phyloP scores from a whole-genome alignment of 2,113 vertebrate genomes.

The Hypocryptadius cinnamomeus region DNA sequence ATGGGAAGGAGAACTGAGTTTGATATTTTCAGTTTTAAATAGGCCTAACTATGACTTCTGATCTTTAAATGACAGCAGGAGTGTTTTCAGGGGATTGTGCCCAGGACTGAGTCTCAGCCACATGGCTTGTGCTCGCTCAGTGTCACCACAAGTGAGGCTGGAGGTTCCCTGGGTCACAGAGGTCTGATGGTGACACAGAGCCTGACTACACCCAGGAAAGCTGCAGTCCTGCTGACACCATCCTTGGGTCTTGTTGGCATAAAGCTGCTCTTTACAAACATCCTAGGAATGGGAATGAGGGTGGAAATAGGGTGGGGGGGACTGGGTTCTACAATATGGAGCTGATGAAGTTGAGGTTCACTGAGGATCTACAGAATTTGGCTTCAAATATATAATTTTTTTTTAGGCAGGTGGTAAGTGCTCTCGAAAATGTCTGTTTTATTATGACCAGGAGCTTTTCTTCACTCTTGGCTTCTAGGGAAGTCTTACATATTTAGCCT shows the following conservation, averaged over 20 bases:
- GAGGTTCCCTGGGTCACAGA: not conserved
- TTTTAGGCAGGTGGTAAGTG: not conserved
- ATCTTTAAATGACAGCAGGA: not conserved
- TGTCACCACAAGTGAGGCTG: not conserved
- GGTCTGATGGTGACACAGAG: not conserved
- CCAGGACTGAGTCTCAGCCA: not conserved
- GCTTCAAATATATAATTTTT: not conserved
- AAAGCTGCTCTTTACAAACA: not conserved
- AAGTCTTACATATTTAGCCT: not conserved
- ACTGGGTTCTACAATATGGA: not conserved
- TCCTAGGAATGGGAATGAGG: not conserved
- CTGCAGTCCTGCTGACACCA: not conserved
- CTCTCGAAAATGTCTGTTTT: not conserved
- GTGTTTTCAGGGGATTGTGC: not conserved
- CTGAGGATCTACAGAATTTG: not conserved
- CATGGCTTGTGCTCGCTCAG: not conserved
- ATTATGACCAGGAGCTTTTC: slow-evolving; percentile 1
- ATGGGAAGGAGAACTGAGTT: slow-evolving; percentile 48
- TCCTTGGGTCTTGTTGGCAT: not conserved
- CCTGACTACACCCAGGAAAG: not conserved
- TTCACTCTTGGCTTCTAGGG: not conserved
- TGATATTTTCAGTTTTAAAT: slow-evolving; percentile 44
- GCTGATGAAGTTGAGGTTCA: not conserved
- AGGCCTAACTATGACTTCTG: not conserved
- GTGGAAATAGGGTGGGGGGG: accelerated